A percentile compares a stretch with the other conserved stretches of the same genome.
Evolutionary conservation across 2,113 vertebrate species (phyloP).

Genomic region (Zosterops pallidus): DNA sequence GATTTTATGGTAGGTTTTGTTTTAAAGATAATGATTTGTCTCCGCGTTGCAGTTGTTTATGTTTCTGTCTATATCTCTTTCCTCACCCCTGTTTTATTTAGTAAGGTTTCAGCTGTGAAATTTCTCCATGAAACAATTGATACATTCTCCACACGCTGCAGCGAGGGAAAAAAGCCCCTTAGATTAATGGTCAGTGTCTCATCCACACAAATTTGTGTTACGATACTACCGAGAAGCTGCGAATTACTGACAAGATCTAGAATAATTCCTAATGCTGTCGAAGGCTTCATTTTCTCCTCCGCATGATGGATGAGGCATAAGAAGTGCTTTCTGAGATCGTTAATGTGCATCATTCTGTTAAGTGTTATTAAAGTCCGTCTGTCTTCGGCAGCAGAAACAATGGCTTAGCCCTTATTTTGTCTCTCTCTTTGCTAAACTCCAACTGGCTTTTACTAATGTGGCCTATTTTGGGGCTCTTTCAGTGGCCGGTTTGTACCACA

Average conservation of each 20-base stretch:
- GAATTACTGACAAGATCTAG: slow-evolving; percentile 85
- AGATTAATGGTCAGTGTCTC: slow-evolving; percentile 82
- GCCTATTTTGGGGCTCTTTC: slow-evolving; percentile 18
- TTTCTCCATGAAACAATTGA: slow-evolving; percentile 73
- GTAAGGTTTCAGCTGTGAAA: slow-evolving; percentile 67
- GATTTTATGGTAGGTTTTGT: slow-evolving; percentile 45
- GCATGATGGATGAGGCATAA: slow-evolving; percentile 81
- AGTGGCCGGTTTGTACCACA: not conserved
- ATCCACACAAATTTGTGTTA: slow-evolving; percentile 77
- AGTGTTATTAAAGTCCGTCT: slow-evolving; percentile 83
- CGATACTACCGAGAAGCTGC: slow-evolving; percentile 75
- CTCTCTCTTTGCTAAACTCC: slow-evolving; percentile 36
- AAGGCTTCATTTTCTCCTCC: slow-evolving; percentile 80
- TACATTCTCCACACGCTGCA: slow-evolving; percentile 71
- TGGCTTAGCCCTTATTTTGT: slow-evolving; percentile 68
- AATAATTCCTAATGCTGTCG: slow-evolving; percentile 83
- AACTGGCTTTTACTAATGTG: not conserved
- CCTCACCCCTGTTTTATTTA: slow-evolving; percentile 72
- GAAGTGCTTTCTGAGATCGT: slow-evolving; percentile 81
- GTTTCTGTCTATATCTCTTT: slow-evolving; percentile 61
- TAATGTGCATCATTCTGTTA: slow-evolving; percentile 81
- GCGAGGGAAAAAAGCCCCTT: slow-evolving; percentile 53
- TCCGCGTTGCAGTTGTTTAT: slow-evolving; percentile 61
- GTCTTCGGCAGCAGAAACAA: slow-evolving; percentile 75
- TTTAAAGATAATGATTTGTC: slow-evolving; percentile 68